Base-by-base conservation (phyloP, 2,888 invertebrate species). In the Helobdella robusta region DNA sequence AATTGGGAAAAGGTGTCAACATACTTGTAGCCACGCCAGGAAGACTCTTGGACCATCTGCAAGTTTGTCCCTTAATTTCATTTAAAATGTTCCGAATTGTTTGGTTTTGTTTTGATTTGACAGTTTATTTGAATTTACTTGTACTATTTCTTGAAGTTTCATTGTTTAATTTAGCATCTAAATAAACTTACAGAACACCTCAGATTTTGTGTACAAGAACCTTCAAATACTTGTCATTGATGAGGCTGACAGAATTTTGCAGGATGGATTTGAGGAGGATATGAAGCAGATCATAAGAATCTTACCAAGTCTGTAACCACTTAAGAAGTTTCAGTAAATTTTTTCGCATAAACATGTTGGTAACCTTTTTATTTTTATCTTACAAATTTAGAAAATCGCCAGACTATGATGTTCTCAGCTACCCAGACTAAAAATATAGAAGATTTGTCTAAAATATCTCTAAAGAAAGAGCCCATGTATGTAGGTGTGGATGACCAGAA, bases 381-480 rank as follows among this genome's bases (percentile, higher is more conserved):
- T n/a, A n/a, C n/a, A n/a, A n/a, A n/a, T n/a, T n/a, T 76, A 92
- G 92, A 91, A 82, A 85, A 87, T 44, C 84, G 95, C 61, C 94
- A 95, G 82, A 97, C 95, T 0, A 92, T 97, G 91, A 77, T 97
- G 68, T 97, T 98, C 80, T 94, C 94, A 77, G 97, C 97, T 1
- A 97, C 97, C 0, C 89, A 91, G 75, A 91, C 92, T 0, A 85
- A 89, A 73, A 92, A 92, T 80, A 92, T 88, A 0, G 89, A 95
- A 79, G 87, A 89, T 48, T 81, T 97, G 59, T 89, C 90, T 2
- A 85, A 87, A 36, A 80, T 93, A 46, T 94, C 97, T 0, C 82
- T 98, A 11, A 89, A 90, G 79, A 89, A 90, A 74, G 91, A 93
- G 76, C 95, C 94, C 0, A 82, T 93, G 34, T 92, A 92, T 80